A percentile compares a stretch with the other conserved stretches of the same genome.
Conservation (phyloP, 2,888 invertebrate genomes). For the Eugnorisma glareosa region DNA sequence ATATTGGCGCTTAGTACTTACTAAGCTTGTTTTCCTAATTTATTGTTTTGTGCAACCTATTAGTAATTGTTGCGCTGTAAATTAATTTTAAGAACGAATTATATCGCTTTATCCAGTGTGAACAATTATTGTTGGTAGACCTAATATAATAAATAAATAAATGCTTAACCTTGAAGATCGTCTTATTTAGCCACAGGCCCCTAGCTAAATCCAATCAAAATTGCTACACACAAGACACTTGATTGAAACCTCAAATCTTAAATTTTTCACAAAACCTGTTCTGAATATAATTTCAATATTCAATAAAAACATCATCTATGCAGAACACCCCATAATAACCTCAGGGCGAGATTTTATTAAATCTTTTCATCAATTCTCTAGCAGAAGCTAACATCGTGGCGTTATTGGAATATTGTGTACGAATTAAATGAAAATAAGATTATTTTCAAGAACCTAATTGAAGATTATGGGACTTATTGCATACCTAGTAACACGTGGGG, state of each 20-base stretch:
- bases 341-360: slow-evolving; percentile 27
- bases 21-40: too few species aligned
- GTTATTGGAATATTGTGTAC: slow-evolving; percentile 22
- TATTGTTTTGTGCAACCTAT: too few species aligned
- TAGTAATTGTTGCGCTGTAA: too few species aligned
- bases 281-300: slow-evolving; percentile 33
- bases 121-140: too few species aligned
- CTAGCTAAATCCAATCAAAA: neutral
- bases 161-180: too few species aligned
- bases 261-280: slow-evolving; percentile 16
- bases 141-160: too few species aligned
- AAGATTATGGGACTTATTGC: neutral
- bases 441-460: neutral
- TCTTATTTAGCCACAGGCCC: too few species aligned
- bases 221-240: slow-evolving; percentile 11
- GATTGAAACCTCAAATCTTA: slow-evolving; percentile 28
- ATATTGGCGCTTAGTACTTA: too few species aligned
- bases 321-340: slow-evolving; percentile 19
- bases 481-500: too few species aligned
- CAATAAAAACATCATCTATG: slow-evolving; percentile 32
- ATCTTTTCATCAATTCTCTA: slow-evolving; percentile 27
- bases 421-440: slow-evolving; percentile 36
- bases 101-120: too few species aligned
- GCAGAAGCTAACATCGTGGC: neutral
- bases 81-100: too few species aligned